Evolutionary conservation across 2,888 invertebrate genomes (phyloP), one percentile per base, ranked within the genome.

Genomic region (Yponomeuta plumbellus): DNA sequence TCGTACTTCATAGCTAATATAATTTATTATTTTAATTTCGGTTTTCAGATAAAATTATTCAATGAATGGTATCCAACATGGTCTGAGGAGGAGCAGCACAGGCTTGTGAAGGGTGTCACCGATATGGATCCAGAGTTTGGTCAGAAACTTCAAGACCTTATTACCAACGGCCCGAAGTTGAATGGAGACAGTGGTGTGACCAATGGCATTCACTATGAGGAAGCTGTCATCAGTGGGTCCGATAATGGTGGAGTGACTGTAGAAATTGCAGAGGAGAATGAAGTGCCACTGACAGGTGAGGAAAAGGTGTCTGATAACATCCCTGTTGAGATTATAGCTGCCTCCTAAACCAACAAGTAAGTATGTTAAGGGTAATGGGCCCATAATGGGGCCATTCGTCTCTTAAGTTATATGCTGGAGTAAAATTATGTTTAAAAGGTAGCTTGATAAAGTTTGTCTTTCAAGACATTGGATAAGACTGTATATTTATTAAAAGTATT

Each of bases 21-120:
- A 34, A 6, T 34, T 34, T 34, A 34, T 10, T 34, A 10, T 34
- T 34, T 34, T 34, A 34, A 34, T 34, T 58, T 22, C 21, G 4
- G 26, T 26, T 82, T 85, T 70, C 80, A 95, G 95, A 93, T 95
- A 64, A 97, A 97, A 85, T 84, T 97, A 61, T 97, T 97, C 76
- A 94, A 94, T 74, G 96, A 97, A 84, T 97, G 97, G 97, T 95
- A 94, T 75, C 93, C 94, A 20, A 94, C 94, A 73, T 97, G 97
- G 97, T 92, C 93, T 8, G 91, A 93, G 61, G 94, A 94, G 70
- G 94, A 96, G 70, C 94, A 94, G 76, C 94, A 94, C 56, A 92
- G 93, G 71, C 90, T 97, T 44, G 85, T 96, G 56, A 92, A 93
- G 67, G 93, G 94, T 70, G 93, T 96, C 34, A 92, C 94, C 34